Evolutionary conservation across 2,113 vertebrate species (phyloP), one percentile per base, ranked within the genome.

Genomic region (Gnathonemus echidnorhynchus): DNA sequence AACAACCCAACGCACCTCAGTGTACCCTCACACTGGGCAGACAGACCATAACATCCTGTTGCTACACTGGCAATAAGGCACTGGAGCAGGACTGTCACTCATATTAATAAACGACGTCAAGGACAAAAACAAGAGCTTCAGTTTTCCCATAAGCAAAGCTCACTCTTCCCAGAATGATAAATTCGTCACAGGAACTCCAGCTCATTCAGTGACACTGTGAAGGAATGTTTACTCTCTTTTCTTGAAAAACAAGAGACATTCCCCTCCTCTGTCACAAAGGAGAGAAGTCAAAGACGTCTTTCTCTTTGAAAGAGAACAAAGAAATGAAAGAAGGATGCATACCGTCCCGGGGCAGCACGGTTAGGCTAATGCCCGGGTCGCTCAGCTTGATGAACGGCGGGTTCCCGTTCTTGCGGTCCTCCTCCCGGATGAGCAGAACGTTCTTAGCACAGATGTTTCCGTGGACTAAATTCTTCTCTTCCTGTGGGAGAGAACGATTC

Each of bases 401-500:
- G 91, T 96, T 99, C 92, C 98, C 97, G 15, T 95, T 95, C 89
- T 96, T 98, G 66, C 97, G 95, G 92, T 99, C 98, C 95, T 98
- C 98, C 94, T 99, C 98, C 95, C 98, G 96, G 92, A 98, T 98
- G 92, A 99, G 94, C 35, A 99, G 95, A 85, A 99, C 96, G 35
- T 99, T 99, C 95, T 99, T 99, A 87, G 98, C 97, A 91, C 98
- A 99, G 48, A 99, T 97, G 39, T 99, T 99, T 66, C 98, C 98
- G 91, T 99, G 98, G 91, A 97, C 93, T 89, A 98, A 95, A 89
- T 93, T 95, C 94, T 99, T 98, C 91, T 99, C 97, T 94, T 99
- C 98, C 98, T 99, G 92, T 90, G 77, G 87, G 27, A 53, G n/a
- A 39, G 5, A n/a, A 35, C 0, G 50, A 85, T 48, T 80, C 35